These are phyloP conservation scores for Sebastes diploproa DNA, from an alignment of 2,797 vertebrate species.

Conservation along the genomic window DNA sequence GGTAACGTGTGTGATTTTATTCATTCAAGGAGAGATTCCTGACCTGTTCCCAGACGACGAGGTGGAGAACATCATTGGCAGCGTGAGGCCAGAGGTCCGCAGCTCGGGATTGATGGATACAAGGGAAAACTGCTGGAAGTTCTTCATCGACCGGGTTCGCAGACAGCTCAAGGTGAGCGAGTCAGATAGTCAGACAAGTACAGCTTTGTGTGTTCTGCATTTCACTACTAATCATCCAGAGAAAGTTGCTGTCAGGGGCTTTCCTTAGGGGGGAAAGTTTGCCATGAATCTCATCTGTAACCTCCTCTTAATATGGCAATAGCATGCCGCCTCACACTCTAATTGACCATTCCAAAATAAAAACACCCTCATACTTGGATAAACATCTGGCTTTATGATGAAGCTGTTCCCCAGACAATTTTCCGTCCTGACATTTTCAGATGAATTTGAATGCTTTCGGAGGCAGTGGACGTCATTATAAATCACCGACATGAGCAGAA, in stretches of 20 bases:
- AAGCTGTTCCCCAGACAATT: constrained; percentile 50
- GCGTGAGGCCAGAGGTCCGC: constrained; percentile 88
- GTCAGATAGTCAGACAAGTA: neutral
- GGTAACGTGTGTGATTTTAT: constrained; percentile 3
- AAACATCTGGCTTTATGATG: constrained; percentile 55
- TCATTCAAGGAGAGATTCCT: constrained; percentile 90
- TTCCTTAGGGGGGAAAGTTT: neutral
- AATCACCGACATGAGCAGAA: constrained; percentile 51
- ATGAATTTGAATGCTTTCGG: constrained; percentile 44
- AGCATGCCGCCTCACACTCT: constrained; percentile 33
- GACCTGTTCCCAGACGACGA: constrained; percentile 94
- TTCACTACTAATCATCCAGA: constrained; percentile 32
- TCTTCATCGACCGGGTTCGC: constrained; percentile 91
- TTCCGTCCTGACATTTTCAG: constrained; percentile 41
- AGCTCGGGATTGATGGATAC: constrained; percentile 86
- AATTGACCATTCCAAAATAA: constrained; percentile 35
- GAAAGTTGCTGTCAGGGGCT: constrained; percentile 15
- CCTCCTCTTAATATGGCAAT: constrained; percentile 36
- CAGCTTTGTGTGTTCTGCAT: constrained; percentile 14
- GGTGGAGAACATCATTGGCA: constrained; percentile 89
- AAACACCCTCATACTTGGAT: constrained; percentile 33
- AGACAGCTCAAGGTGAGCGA: constrained; percentile 90
- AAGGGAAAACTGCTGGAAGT: constrained; percentile 94
- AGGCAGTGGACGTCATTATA: constrained; percentile 33
- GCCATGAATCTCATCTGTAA: constrained; percentile 43